phyloP scores from a whole-genome alignment of 2,797 vertebrate genomes.

The Eurystomus glaucurus region DNA sequence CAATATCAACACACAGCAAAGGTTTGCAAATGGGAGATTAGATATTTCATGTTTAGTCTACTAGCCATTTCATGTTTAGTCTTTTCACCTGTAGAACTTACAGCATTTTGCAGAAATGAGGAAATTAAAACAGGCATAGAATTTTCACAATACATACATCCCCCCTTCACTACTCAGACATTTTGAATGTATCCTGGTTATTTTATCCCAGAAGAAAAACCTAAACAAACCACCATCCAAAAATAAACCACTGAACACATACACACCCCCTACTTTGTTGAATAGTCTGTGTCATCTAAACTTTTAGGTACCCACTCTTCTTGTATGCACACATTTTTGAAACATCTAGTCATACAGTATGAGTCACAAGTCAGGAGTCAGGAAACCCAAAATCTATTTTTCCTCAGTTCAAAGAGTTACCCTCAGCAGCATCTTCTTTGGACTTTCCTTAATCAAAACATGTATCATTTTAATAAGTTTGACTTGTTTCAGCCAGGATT shows the following conservation, averaged over 20 bases:
- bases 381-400: slow-evolving; percentile 4
- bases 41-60: not conserved
- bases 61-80: not conserved
- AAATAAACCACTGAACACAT: not conserved
- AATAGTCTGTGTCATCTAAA: slow-evolving; percentile 21
- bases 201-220: not conserved
- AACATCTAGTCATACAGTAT: not conserved
- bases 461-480: not conserved
- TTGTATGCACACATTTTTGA: slow-evolving; percentile 14
- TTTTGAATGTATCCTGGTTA: not conserved
- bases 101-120: not conserved
- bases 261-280: slow-evolving; percentile 6
- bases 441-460: not conserved
- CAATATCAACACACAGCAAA: not conserved
- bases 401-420: not conserved
- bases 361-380: slow-evolving; percentile 40
- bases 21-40: not conserved
- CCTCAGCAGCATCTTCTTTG: not conserved
- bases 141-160: not conserved
- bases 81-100: not conserved
- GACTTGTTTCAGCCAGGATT: not conserved
- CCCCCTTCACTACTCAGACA: not conserved
- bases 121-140: not conserved
- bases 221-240: not conserved
- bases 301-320: slow-evolving; percentile 30